phyloP scores from a whole-genome alignment of 2,888 invertebrate species.

The Pollenia labialis region DNA sequence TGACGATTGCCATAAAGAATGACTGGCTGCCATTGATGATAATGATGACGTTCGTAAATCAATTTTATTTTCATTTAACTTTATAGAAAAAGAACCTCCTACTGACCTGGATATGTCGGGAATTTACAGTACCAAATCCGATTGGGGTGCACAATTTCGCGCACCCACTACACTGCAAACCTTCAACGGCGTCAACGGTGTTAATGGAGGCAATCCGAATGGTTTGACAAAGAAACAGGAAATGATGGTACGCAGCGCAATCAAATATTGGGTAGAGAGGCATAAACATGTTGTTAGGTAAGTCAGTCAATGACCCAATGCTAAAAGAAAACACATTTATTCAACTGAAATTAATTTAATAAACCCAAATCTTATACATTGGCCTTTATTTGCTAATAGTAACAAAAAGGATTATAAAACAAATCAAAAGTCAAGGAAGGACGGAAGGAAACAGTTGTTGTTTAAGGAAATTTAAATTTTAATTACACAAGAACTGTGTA shows the following conservation, averaged over 20 bases:
- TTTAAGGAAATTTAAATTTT: constrained; percentile 72
- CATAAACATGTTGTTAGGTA: constrained; percentile 95
- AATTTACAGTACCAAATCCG: constrained; percentile 91
- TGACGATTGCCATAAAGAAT: neutral
- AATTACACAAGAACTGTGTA: constrained; percentile 46
- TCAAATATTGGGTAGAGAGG: constrained; percentile 95
- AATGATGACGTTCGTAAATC: constrained; percentile 23
- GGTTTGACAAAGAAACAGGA: constrained; percentile 93
- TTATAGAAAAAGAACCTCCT: constrained; percentile 85
- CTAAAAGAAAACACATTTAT: neutral
- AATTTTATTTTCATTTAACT: constrained; percentile 30
- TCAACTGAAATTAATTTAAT: constrained; percentile 15
- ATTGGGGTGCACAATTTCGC: constrained; percentile 90
- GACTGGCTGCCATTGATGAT: neutral
- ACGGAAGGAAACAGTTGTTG: constrained; percentile 65
- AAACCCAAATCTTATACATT: neutral
- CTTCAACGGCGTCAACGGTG: constrained; percentile 84
- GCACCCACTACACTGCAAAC: constrained; percentile 88
- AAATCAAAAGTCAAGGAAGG: neutral
- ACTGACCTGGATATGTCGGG: constrained; percentile 89
- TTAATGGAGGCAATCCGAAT: constrained; percentile 88
- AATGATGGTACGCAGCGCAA: constrained; percentile 92
- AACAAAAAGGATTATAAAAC: constrained; percentile 34
- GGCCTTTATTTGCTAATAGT: constrained; percentile 17
- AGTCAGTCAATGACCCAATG: constrained; percentile 74